A percentile compares a stretch with the other conserved stretches of the same genome.
phyloP scores from a whole-genome alignment of 2,888 invertebrate genomes.

The Drosophila putrida region DNA sequence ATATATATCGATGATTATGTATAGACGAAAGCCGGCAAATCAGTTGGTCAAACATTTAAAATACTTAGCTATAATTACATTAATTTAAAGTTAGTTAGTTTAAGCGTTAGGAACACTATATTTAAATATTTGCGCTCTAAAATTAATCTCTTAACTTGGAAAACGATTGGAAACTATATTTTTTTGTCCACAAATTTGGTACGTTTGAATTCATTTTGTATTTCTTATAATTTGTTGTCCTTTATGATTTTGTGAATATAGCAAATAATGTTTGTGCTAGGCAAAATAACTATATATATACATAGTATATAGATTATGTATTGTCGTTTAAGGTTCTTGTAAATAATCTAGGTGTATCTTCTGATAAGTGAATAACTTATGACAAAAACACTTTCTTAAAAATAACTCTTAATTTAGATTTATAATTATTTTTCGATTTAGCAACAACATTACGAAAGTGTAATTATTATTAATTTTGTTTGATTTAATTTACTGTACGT shows the following conservation, averaged over 20 bases:
- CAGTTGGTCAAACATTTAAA: slow-evolving; percentile 8
- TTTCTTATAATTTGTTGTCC: slow-evolving; percentile 9
- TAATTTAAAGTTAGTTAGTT: slow-evolving; percentile 12
- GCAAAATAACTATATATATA: slow-evolving; percentile 35
- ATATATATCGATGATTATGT: slow-evolving; percentile 13
- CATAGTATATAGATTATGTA: slow-evolving; percentile 46
- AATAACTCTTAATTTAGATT: slow-evolving; percentile 25
- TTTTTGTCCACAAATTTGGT: slow-evolving; percentile 6
- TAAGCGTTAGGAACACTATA: slow-evolving; percentile 3
- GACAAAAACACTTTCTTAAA: slow-evolving; percentile 35
- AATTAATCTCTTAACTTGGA: slow-evolving; percentile 20
- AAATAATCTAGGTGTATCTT: slow-evolving; percentile 46
- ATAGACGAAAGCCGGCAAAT: slow-evolving; percentile 18
- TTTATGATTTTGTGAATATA: slow-evolving; percentile 50
- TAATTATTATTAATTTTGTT: slow-evolving; percentile 41
- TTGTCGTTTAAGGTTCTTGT: slow-evolving; percentile 55
- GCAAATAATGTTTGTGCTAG: slow-evolving; percentile 40
- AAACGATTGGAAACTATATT: slow-evolving; percentile 12
- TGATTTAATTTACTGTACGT: slow-evolving; percentile 46
- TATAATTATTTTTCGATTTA: slow-evolving; percentile 13
- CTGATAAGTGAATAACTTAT: slow-evolving; percentile 21
- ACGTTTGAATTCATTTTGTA: slow-evolving; percentile 11
- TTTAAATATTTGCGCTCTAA: background rate
- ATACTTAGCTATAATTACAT: slow-evolving; percentile 20
- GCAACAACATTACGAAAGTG: slow-evolving; percentile 27